Conservation (phyloP, 2,888 invertebrate species). For the Callimorpha dominula region DNA sequence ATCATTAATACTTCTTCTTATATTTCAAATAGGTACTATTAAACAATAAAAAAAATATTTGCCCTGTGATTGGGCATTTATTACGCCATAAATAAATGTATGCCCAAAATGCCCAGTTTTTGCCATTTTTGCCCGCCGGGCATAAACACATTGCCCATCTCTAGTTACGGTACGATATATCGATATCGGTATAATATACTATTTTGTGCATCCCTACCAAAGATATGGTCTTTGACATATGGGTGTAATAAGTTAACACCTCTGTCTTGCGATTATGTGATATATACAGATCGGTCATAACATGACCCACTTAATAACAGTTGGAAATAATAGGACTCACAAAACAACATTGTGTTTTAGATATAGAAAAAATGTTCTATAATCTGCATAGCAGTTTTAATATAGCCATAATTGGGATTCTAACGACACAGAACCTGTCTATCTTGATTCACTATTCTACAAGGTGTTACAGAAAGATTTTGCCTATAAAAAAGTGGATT, state of each 20-base stretch:
- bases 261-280: background rate
- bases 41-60: no score
- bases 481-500: no score
- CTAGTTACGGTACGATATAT: no score
- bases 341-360: background rate
- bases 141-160: no score
- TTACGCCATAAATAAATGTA: no score
- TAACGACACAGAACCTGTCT: constrained; percentile 4
- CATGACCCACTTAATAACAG: background rate
- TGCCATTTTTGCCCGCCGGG: no score
- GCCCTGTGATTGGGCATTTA: no score
- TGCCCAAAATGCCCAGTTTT: no score
- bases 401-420: constrained; percentile 4
- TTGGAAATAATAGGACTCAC: background rate
- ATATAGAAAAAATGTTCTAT: background rate
- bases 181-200: no score
- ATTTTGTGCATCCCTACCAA: background rate
- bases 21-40: no score
- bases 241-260: background rate
- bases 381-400: background rate
- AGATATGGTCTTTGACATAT: background rate
- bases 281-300: background rate
- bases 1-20: no score
- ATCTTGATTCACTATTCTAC: constrained; percentile 10
- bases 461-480: background rate